Evolutionary conservation across 1,140 invertebrate genomes (phyloP), one percentile per base, ranked within the genome.

Genomic region (Formica exsecta): DNA sequence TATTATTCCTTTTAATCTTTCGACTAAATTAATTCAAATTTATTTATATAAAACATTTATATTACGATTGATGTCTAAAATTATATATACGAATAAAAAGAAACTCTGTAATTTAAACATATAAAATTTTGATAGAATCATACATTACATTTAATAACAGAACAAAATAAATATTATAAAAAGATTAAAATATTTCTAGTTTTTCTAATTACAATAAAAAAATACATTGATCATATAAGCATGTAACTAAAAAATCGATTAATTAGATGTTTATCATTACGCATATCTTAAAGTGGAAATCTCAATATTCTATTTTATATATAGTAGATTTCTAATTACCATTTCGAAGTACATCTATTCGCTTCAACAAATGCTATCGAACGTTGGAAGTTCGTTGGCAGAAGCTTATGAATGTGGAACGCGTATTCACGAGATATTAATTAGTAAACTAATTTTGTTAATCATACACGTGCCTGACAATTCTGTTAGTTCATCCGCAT

Each of bases 371-470:
- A 83, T 73, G 38, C 68, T 25, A 73, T 83, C 79, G 79, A 83
- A 83, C 29, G 54, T 36, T 73, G 79, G 41, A 83, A 83, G 79
- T 83, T 83, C 1, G n/a, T 22, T 48, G 54, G 38, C 51, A 73
- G 68, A 74, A 83, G 54, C 54, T 83, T 73, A 83, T 83, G 79
- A 83, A 83, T 83, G 74, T 83, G 79, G 54, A 83, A 83, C 54
- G 25, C 41, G 68, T 73, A 83, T 74, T 83, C 68, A 71, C 68
- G 54, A 83, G 68, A 73, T 83, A 83, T 74, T 83, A 83, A 83
- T 74, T 83, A 83, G 54, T 74, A 83, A 83, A 83, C 38, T 41
- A 83, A 83, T 83, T 73, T 83, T 74, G 79, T 83, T 83, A 74
- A 83, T 83, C 54, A 83, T 83, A 83, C 29, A 73, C 54, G 41